Conservation (phyloP, 2,888 invertebrate genomes). For the Oscheius sp. region DNA sequence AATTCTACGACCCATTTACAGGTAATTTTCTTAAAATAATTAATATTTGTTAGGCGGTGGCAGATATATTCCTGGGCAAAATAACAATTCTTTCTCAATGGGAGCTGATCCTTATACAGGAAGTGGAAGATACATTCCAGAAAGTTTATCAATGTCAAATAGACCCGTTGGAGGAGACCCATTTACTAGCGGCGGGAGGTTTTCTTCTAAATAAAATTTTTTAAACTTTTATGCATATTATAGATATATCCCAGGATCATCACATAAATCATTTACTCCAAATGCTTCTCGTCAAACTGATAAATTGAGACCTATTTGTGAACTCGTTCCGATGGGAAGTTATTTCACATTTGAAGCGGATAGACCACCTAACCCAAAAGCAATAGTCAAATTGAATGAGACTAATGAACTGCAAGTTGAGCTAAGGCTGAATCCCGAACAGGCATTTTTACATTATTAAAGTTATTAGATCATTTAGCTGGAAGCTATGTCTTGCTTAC, state of each 20-base stretch:
- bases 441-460: constrained; percentile 16
- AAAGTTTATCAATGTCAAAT: constrained; percentile 13
- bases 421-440: constrained; percentile 38
- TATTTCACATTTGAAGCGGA: constrained; percentile 49
- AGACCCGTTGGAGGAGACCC: constrained; percentile 30
- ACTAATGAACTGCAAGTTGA: constrained; percentile 50
- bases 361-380: constrained; percentile 49
- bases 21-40: constrained; percentile 66
- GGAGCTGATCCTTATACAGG: constrained; percentile 73
- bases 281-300: constrained; percentile 52
- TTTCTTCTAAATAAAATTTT: background rate
- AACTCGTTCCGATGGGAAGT: constrained; percentile 53
- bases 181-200: constrained; percentile 40
- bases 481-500: constrained; percentile 32
- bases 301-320: constrained; percentile 61
- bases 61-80: constrained; percentile 70
- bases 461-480: constrained; percentile 18
- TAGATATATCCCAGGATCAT: constrained; percentile 25
- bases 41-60: constrained; percentile 66
- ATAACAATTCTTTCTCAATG: constrained; percentile 7
- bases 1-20: constrained; percentile 76
- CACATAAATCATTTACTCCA: constrained; percentile 36
- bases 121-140: constrained; percentile 70
- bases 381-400: constrained; percentile 49
- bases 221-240: background rate